Conservation (phyloP, 35 echinoderm and acorn worm genomes). For the Apostichopus californicus region DNA sequence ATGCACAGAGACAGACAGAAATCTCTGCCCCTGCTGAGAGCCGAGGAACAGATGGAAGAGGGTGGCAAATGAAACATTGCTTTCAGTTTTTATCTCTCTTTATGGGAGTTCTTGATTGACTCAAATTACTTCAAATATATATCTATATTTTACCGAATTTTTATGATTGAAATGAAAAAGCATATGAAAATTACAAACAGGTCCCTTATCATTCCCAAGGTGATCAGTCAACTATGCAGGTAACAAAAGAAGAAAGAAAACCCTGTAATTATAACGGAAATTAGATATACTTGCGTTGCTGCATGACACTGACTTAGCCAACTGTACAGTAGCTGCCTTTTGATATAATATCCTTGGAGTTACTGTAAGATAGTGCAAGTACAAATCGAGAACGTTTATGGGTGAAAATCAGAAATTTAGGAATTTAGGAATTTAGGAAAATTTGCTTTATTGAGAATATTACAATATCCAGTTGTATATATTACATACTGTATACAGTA, state of each 20-base stretch:
- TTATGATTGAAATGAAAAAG: not conserved
- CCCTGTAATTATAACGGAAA: not conserved
- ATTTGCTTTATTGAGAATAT: too few relatives aligned
- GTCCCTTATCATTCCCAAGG: not conserved
- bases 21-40: conserved; percentile 3
- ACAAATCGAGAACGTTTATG: too few relatives aligned
- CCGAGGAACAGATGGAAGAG: not conserved
- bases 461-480: too few relatives aligned
- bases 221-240: not conserved
- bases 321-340: too few relatives aligned
- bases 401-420: too few relatives aligned
- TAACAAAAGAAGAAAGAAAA: not conserved
- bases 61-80: not conserved
- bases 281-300: not conserved
- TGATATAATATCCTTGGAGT: too few relatives aligned
- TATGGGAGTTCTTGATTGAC: not conserved
- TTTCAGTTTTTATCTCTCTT: not conserved
- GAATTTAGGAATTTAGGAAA: too few relatives aligned
- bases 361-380: too few relatives aligned
- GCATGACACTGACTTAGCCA: too few relatives aligned
- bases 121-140: not conserved
- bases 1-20: conserved; percentile 6
- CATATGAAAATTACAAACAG: not conserved
- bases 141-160: not conserved
- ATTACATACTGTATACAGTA: too few relatives aligned